phyloP scores from a whole-genome alignment of 2,888 invertebrate species.

The Ormia ochracea region DNA sequence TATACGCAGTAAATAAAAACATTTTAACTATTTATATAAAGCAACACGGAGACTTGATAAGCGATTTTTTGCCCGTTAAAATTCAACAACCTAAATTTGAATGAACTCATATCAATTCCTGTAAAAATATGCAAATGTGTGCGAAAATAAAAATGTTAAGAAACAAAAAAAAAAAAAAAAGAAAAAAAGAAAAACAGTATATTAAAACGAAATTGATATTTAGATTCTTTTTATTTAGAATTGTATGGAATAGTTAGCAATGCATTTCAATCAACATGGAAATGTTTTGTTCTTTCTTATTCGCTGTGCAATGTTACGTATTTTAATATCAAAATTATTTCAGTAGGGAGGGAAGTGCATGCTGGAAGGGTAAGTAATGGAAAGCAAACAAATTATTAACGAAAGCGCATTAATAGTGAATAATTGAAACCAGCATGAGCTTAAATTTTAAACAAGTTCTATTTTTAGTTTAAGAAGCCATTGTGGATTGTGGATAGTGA shows the following conservation, averaged over 20 bases:
- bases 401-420: too few relatives aligned
- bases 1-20: background rate
- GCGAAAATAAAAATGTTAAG: conserved; percentile 9
- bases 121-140: conserved; percentile 7
- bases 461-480: too few relatives aligned
- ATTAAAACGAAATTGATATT: conserved; percentile 16
- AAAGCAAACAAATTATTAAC: background rate
- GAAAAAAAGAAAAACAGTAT: background rate
- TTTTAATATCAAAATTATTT: conserved; percentile 28
- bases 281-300: conserved; percentile 19
- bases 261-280: conserved; percentile 30
- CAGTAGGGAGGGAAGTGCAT: background rate
- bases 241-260: conserved; percentile 29
- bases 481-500: too few relatives aligned
- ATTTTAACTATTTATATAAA: conserved; percentile 17
- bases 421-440: too few relatives aligned
- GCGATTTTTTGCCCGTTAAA: background rate
- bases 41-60: background rate
- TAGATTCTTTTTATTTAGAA: background rate
- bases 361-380: background rate
- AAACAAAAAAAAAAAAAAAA: background rate
- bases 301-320: background rate
- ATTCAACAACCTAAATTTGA: conserved; percentile 10
- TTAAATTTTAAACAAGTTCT: too few relatives aligned
- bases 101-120: background rate